phyloP scores from a whole-genome alignment of 35 echinoderm and acorn worm species.

The Ophioderma brevispina region DNA sequence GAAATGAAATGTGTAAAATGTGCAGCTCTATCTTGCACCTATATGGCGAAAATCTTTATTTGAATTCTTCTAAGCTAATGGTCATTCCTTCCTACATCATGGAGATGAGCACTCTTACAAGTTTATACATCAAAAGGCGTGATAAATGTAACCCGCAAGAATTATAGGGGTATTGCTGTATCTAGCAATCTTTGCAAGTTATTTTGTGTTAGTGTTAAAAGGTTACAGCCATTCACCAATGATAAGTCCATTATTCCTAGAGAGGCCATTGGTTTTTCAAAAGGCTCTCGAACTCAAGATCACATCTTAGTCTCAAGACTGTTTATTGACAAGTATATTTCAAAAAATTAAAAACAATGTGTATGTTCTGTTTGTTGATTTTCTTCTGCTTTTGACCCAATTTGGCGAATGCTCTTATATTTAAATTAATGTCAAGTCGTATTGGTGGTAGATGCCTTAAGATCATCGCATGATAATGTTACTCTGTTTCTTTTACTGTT shows the following conservation, averaged over 20 bases:
- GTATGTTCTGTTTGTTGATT: not conserved
- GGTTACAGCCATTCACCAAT: not conserved
- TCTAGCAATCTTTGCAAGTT: not conserved
- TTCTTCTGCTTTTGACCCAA: not conserved
- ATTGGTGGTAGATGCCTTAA: not conserved
- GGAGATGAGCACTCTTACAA: not conserved
- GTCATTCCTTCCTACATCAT: not conserved
- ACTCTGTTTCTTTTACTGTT: not conserved
- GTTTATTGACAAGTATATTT: not conserved
- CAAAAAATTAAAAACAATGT: not conserved
- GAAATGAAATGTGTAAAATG: slow-evolving; percentile 6
- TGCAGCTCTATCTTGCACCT: not conserved
- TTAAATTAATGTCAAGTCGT: not conserved
- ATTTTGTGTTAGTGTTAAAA: slow-evolving; percentile 1
- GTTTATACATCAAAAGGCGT: not conserved
- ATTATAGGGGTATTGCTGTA: not conserved
- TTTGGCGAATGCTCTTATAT: not conserved
- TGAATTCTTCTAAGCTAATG: not conserved
- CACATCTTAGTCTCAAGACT: not conserved
- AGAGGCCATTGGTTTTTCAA: not conserved
- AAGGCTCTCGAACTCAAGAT: not conserved
- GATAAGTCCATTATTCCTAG: not conserved
- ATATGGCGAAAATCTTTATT: not conserved
- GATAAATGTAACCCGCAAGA: slow-evolving; percentile 6
- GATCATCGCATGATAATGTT: not conserved